A percentile compares a stretch with the other conserved stretches of the same genome.
These are phyloP conservation scores for western clawed frog (Xenopus tropicalis) DNA, from an alignment of 2,113 vertebrate species.

Conservation along the genomic window UCB_Xtro_10.0 CM004445.2:46701001-46701500, in stretches of 20 bases:
- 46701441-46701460: neutral
- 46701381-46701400: conserved; percentile 28
- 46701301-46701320: conserved; percentile 20
- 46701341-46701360: conserved; percentile 35
- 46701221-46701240: neutral
- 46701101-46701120: too few species aligned
- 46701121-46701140: too few species aligned
- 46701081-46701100: too few species aligned
- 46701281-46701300: conserved; percentile 28
- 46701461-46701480: too few species aligned
- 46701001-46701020: too few species aligned
- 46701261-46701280: conserved; percentile 27
- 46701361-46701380: conserved; percentile 38
- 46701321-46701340: conserved; percentile 35
- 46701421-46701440: neutral
- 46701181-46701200: neutral
- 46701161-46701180: neutral
- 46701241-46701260: conserved; percentile 23
- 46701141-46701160: too few species aligned
- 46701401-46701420: conserved; percentile 6
- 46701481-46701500: too few species aligned
- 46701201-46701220: neutral
- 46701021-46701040: too few species aligned
- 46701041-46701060: too few species aligned
- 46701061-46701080: too few species aligned